Percentiles rank a stretch among this genome's conserved stretches.
These are phyloP conservation scores for Meriones psammophilus DNA, from an alignment of 2,797 vertebrate species.

Conservation along the genomic window DNA sequence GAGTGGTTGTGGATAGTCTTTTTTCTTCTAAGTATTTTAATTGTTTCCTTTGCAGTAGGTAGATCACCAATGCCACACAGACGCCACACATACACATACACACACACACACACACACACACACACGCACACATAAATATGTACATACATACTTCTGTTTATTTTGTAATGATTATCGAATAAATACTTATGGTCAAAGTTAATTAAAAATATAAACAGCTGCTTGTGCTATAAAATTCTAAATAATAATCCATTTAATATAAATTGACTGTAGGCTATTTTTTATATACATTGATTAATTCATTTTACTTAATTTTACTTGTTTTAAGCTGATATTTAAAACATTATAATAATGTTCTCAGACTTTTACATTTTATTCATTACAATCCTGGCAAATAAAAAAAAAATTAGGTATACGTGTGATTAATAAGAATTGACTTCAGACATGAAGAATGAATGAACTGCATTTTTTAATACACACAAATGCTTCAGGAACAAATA, in stretches of 20 bases:
- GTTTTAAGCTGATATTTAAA: slow-evolving; percentile 20
- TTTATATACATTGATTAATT: not conserved
- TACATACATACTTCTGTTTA: not conserved
- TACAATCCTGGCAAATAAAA: not conserved
- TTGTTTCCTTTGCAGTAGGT: not conserved
- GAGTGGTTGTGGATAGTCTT: slow-evolving; percentile 28
- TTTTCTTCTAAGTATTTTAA: not conserved
- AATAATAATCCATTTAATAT: not conserved
- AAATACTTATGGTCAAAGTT: not conserved
- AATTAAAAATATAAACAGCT: not conserved
- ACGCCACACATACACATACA: too few species aligned
- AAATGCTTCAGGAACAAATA: not conserved
- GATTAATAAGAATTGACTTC: not conserved
- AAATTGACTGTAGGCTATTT: not conserved
- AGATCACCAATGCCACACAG: not conserved
- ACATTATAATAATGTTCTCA: not conserved
- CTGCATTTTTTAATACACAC: not conserved
- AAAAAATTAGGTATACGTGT: not conserved
- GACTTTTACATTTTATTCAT: not conserved
- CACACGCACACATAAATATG: not conserved
- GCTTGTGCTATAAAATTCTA: not conserved
- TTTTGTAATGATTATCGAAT: not conserved
- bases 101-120: not conserved
- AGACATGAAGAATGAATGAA: not conserved
- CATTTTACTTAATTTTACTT: not conserved